phyloP scores from a whole-genome alignment of 2,113 vertebrate genomes.

The Eptesicus fuscus region DNA sequence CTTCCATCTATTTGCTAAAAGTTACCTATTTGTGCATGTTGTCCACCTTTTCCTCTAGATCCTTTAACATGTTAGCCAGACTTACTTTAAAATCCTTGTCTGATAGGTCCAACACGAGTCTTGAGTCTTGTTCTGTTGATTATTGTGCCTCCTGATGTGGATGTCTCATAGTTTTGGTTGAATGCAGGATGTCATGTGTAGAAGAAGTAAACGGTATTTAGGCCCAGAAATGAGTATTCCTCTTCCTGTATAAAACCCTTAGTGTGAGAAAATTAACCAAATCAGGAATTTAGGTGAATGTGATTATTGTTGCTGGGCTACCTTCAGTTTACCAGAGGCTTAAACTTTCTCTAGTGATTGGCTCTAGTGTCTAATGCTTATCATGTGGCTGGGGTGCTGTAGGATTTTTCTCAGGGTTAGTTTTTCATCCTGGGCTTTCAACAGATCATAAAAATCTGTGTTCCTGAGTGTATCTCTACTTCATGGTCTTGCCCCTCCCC shows the following conservation, averaged over 20 bases:
- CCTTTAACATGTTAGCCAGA: constrained; percentile 1
- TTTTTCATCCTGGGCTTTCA: not conserved
- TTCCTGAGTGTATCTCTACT: not conserved
- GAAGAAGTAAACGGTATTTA: not conserved
- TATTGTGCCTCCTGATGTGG: not conserved
- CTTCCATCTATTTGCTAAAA: constrained; percentile 10
- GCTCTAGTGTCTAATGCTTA: not conserved
- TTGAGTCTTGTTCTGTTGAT: not conserved
- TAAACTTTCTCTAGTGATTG: not conserved
- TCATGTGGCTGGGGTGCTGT: not conserved
- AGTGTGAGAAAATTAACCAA: not conserved
- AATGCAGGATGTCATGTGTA: not conserved
- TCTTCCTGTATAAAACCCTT: not conserved
- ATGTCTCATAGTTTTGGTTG: not conserved
- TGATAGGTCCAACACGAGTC: not conserved
- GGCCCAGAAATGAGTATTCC: not conserved
- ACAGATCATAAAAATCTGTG: not conserved
- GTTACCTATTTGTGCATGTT: not conserved
- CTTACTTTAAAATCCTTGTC: not conserved
- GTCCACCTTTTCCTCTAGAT: not conserved
- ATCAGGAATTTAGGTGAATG: not conserved
- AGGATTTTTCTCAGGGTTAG: not conserved
- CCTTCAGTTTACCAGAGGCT: not conserved
- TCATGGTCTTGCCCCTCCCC: not conserved
- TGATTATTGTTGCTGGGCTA: not conserved